Base-by-base conservation (phyloP, 2,113 vertebrate species). In the Lepisosteus osseus region DNA sequence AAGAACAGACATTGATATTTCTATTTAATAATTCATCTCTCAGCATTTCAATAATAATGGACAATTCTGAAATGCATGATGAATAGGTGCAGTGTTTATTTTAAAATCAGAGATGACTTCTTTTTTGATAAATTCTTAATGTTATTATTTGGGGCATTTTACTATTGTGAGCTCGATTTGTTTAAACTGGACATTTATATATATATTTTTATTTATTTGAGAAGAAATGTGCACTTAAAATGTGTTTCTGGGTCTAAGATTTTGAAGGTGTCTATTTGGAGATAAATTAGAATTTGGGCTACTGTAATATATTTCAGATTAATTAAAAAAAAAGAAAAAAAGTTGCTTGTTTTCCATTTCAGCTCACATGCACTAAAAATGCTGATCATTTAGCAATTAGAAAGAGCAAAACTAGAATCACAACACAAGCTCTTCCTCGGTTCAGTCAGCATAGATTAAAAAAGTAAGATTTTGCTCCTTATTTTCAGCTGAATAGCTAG, bases 221-320 rank as follows among this genome's bases (percentile, higher is more conserved):
- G 90, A 82, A 82, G 77, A 88, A 85, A 82, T 82, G 81, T 87
- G 73, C 67, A 71, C 79, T 70, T 80, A 77, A 64, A 40, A 9
- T 7, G 6, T 80, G 74, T 78, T 77, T 73, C 65, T 63, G 68
- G 72, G 71, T 83, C 76, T 65, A 81, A 82, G 85, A 81, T 83
- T 86, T 79, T 84, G 76, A 83, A 83, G 84, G 87, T 88, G 62
- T 80, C 75, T 76, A 65, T 56, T 78, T 85, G 83, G 86, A 90
- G 86, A 90, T 89, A 85, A 88, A 89, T 89, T 89, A 83, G 86
- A 89, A 88, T 86, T 86, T 89, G 78, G 91, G 72, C 76, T 83
- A 79, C 77, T 79, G 88, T 92, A 92, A 91, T 90, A 92, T 93
- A 91, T 92, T 89, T 83, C 74, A 82, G 84, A 85, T 91, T 90